Evolutionary conservation across 2,113 vertebrate genomes (phyloP), one percentile per base, ranked within the genome.

Genomic region (Ardeotis arabs): DNA sequence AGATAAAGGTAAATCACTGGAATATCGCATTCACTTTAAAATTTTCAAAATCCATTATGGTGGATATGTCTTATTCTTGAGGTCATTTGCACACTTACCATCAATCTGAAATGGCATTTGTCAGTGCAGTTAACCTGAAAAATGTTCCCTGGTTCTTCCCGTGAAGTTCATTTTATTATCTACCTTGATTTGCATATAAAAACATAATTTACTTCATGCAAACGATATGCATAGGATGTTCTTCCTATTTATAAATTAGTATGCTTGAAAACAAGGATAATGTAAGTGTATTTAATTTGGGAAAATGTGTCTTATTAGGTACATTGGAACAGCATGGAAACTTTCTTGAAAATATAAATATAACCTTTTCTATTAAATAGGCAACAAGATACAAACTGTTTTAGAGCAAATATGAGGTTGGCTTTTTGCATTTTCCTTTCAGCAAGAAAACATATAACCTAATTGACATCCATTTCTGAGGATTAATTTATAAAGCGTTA

Each of bases 401-500:
- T 68, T 27, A 68, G 39, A 72, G 31, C 20, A 75, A 87, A 94
- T 59, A 68, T 5, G 33, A 79, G 17, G 25, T 1, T 89, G 39
- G 33, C 23, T 27, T 91, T 93, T 81, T 83, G 25, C 6, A 3
- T 85, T 88, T 90, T 31, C 28, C 31, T 13, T 70, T 91, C 68
- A 91, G 15, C 62, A 68, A 47, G 41, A 84, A 89, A 84, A 67
- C 1, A 1, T 44, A 47, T 87, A 93, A 84, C 56, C 44, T 84
- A 84, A 52, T 95, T 93, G 77, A 77, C 60, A 74, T 59, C n/a
- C 1, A 2, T 67, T 82, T 20, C 52, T 0, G 5, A 44, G 75
- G 49, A 89, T 72, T 89, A 78, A 78, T 91, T 96, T 84, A 64
- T 44, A 91, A 91, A 87, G 6, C 22, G 28, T 63, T 87, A 87